These are phyloP conservation scores for Lethocerus indicus DNA, from an alignment of 1,140 invertebrate species.

Conservation along the genomic window DNA sequence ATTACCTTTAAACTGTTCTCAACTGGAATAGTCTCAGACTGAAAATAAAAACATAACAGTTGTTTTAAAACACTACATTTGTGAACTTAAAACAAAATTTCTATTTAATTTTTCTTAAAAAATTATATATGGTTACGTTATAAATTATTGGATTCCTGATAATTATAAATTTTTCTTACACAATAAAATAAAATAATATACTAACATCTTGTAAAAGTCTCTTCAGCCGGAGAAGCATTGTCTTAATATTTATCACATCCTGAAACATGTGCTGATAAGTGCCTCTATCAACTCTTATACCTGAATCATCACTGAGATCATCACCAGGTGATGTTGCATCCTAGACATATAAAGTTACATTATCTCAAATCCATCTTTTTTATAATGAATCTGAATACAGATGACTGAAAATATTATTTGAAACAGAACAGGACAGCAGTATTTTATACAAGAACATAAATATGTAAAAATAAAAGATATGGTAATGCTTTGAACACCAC, in stretches of 20 bases:
- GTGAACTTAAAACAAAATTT: background rate
- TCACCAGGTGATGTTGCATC: conserved; percentile 25
- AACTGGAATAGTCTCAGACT: background rate
- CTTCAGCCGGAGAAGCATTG: conserved; percentile 55
- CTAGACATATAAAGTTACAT: too few relatives aligned
- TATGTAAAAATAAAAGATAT: too few relatives aligned
- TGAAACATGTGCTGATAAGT: conserved; percentile 51
- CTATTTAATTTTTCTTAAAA: background rate
- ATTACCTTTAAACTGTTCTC: background rate
- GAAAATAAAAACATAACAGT: background rate
- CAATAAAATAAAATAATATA: background rate
- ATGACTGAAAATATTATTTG: too few relatives aligned
- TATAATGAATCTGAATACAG: too few relatives aligned
- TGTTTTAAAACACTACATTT: background rate
- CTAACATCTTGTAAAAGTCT: conserved; percentile 52
- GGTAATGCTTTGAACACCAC: too few relatives aligned
- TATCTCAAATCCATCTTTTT: too few relatives aligned
- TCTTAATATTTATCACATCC: conserved; percentile 62
- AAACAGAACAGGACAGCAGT: too few relatives aligned
- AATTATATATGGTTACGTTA: background rate
- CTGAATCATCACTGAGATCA: conserved; percentile 35
- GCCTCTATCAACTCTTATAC: conserved; percentile 35
- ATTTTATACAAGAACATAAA: too few relatives aligned
- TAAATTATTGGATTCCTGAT: background rate
- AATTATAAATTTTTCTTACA: background rate